Conservation (phyloP, 2,888 invertebrate genomes). For the Uloborus plumipes region DNA sequence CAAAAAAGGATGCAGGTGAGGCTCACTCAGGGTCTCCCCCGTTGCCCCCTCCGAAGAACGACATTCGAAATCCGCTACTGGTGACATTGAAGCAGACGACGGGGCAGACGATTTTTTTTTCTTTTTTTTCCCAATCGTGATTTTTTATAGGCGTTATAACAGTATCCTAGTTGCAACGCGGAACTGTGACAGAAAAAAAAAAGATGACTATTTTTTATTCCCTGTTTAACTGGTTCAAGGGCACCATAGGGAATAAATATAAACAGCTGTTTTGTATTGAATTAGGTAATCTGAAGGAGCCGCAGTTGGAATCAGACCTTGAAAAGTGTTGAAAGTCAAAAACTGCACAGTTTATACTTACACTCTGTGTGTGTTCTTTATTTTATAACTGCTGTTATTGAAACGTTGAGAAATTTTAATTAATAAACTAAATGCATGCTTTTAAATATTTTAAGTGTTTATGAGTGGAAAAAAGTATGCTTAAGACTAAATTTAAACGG, state of each 20-base stretch:
- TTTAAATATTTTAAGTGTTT: no score
- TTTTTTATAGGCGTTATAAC: constrained; percentile 14
- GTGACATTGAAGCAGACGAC: constrained; percentile 53
- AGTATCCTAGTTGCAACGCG: constrained; percentile 33
- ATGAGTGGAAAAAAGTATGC: no score
- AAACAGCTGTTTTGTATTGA: constrained; percentile 36
- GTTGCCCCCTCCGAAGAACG: constrained; percentile 11
- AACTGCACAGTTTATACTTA: no score
- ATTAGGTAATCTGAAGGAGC: no score
- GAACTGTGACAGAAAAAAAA: constrained; percentile 50
- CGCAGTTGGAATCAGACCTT: constrained; percentile 14
- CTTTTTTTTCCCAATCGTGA: neutral
- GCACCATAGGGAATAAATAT: constrained; percentile 37
- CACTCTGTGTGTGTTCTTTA: no score
- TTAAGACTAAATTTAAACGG: no score
- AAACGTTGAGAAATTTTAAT: no score
- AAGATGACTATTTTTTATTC: constrained; percentile 15
- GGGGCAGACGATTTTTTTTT: constrained; percentile 15
- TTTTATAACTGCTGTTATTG: no score
- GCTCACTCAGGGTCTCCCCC: constrained; percentile 8
- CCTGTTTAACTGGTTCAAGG: constrained; percentile 58
- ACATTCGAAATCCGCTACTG: constrained; percentile 45
- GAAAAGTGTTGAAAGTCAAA: neutral
- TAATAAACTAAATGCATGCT: no score
- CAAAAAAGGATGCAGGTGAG: constrained; percentile 46